Base-by-base conservation (phyloP, 1,140 invertebrate species). In the Cepaea nemoralis region DNA sequence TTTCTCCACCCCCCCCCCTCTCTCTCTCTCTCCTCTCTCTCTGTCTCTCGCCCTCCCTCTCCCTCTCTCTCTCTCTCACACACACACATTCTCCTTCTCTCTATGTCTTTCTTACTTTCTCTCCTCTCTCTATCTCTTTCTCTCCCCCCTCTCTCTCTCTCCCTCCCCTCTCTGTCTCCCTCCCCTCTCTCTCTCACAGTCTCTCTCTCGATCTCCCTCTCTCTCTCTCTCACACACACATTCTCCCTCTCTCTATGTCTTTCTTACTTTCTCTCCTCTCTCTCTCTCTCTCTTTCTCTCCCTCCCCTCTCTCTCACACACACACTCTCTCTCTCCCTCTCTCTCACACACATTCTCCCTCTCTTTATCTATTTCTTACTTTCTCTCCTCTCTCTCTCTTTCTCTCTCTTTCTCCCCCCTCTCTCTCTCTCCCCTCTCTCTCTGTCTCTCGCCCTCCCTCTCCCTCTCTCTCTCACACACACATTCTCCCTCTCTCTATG, bases 221-320 rank as follows among this genome's bases (percentile, higher is more conserved):
- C n/a, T n/a, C n/a, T n/a, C n/a, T n/a, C n/a, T n/a, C n/a, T n/a
- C n/a, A n/a, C n/a, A n/a, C n/a, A n/a, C n/a, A n/a, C n/a, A n/a
- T n/a, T n/a, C n/a, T n/a, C n/a, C n/a, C n/a, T n/a, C n/a, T n/a
- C n/a, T n/a, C n/a, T n/a, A n/a, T n/a, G n/a, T n/a, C n/a, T n/a
- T n/a, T n/a, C n/a, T n/a, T n/a, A 10, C n/a, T 40, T 10, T 73
- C 33, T 14, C 39, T 35, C 39, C 70, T 35, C 14, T 40, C 33
- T n/a, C 33, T 73, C 31, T 40, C 70, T 40, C 33, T 40, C n/a
- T 73, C 70, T 73, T 35, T 19, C 33, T 73, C 70, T 73, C 70
- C 37, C 70, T 19, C 33, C 37, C 33, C 35, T 10, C 37, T 35
- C 37, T 35, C 35, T 35, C 37, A 24, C 6, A 24, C 35, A 35